A percentile compares a stretch with the other conserved stretches of the same genome.
Evolutionary conservation across 35 echinoderm and acorn worm genomes (phyloP).

Genomic region (Stichopus chloronotus): DNA sequence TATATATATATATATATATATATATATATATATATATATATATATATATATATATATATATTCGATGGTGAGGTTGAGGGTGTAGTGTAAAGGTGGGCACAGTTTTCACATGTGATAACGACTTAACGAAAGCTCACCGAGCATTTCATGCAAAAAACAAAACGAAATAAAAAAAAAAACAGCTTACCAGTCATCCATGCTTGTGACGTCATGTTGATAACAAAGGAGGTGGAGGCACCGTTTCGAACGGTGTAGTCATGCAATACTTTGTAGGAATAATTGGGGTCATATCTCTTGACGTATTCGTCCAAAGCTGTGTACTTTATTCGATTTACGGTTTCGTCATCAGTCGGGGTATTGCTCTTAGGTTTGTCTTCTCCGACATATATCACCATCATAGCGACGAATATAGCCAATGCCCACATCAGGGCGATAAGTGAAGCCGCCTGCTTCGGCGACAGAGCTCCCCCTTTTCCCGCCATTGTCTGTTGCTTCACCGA

Average conservation of each 20-base stretch:
- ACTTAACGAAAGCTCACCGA: too few relatives aligned
- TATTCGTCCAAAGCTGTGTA: constrained; percentile 56
- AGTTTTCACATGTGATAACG: too few relatives aligned
- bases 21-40: too few relatives aligned
- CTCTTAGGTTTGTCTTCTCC: constrained; percentile 36
- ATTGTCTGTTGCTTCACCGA: not conserved
- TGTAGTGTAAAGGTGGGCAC: too few relatives aligned
- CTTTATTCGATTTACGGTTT: not conserved
- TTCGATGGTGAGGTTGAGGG: too few relatives aligned
- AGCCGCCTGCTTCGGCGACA: not conserved
- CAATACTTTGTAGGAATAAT: constrained; percentile 53
- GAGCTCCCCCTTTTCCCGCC: constrained; percentile 34
- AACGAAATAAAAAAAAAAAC: too few relatives aligned
- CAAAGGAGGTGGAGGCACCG: constrained; percentile 34
- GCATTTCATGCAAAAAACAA: too few relatives aligned
- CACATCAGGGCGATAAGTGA: not conserved
- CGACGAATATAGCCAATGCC: not conserved
- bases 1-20: too few relatives aligned
- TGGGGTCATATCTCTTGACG: constrained; percentile 47
- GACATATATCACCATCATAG: constrained; percentile 21
- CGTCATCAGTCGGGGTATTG: not conserved
- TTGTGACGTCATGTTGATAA: constrained; percentile 73
- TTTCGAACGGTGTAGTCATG: constrained; percentile 10
- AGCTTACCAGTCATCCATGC: constrained; percentile 55
- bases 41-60: too few relatives aligned